Base-by-base conservation (phyloP, 2,113 vertebrate genomes). In the Sceloporus tristichus region DNA sequence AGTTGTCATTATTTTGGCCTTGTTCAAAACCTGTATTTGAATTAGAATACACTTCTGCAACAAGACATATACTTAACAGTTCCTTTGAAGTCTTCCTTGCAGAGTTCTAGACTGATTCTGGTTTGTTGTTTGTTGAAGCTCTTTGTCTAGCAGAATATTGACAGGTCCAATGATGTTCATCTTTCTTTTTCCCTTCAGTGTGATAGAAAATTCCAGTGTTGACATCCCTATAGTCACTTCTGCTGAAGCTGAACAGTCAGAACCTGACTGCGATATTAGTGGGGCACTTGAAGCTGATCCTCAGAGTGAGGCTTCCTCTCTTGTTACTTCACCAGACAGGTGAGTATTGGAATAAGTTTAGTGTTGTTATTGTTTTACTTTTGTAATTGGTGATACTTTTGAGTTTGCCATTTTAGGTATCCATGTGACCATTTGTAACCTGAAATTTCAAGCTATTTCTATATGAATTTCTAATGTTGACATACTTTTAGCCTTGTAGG, bases 161-260 rank as follows among this genome's bases (percentile, higher is more conserved):
- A 85, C 91, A 85, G 71, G 84, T 81, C 65, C 84, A 87, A 80
- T 93, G 92, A 62, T 94, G 92, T 98, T 97, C 10, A 16, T 27
- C 6, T 42, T 14, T 18, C 38, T 80, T 42, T 97, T 95, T 97
- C 95, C 95, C 96, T 94, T 97, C 96, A 99, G 98, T 98, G 97
- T 98, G 97, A 97, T 97, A 98, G 94, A 98, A 96, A 96, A 97
- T 96, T 96, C 98, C 97, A 97, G 93, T 97, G 97, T 97, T 96
- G 97, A 97, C 97, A 93, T 92, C 95, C 96, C 97, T 94, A 85
- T 97, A 98, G 96, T 97, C 96, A 98, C 95, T 95, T 96, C 97
- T 97, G 91, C 84, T 93, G 97, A 98, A 91, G 91, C 94, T 84
- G 98, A 98, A 94, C 97, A 96, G 40, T 93, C 97, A 93, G 97